phyloP scores from a whole-genome alignment of 2,888 invertebrate genomes.

The Drosophila mimica region DNA sequence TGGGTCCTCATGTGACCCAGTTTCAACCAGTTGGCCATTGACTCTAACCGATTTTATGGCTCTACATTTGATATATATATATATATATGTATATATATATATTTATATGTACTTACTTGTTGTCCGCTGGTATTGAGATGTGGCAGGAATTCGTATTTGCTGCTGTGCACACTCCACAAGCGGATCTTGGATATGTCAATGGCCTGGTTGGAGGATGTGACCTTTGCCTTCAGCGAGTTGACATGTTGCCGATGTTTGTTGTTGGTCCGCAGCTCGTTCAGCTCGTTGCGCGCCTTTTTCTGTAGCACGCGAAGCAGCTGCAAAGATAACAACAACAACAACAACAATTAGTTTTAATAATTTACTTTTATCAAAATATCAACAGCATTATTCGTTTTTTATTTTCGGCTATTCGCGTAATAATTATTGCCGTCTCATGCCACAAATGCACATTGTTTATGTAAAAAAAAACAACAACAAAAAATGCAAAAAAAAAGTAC shows the following conservation, averaged over 20 bases:
- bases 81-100: not conserved
- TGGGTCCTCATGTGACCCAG: constrained; percentile 63
- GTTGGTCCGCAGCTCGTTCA: constrained; percentile 32
- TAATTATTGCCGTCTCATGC: not conserved
- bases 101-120: constrained; percentile 34
- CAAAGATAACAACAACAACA: not conserved
- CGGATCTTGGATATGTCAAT: constrained; percentile 60
- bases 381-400: too few species aligned
- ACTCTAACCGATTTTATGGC: constrained; percentile 5
- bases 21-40: constrained; percentile 9
- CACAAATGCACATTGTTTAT: not conserved
- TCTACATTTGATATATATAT: constrained; percentile 22
- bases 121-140: constrained; percentile 41
- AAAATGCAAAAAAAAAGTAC: not conserved
- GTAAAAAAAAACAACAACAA: too few species aligned
- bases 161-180: constrained; percentile 54
- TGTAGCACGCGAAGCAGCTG: constrained; percentile 61
- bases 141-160: constrained; percentile 74
- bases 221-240: constrained; percentile 22
- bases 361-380: not conserved
- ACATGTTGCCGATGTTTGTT: constrained; percentile 40
- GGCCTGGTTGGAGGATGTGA: constrained; percentile 28
- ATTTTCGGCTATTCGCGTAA: too few species aligned
- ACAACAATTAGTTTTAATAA: not conserved
- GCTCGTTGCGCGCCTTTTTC: constrained; percentile 44